Percentiles rank a stretch among this genome's conserved stretches.
Evolutionary conservation across 1,140 invertebrate species (phyloP).

Genomic region (Uloborus diversus): DNA sequence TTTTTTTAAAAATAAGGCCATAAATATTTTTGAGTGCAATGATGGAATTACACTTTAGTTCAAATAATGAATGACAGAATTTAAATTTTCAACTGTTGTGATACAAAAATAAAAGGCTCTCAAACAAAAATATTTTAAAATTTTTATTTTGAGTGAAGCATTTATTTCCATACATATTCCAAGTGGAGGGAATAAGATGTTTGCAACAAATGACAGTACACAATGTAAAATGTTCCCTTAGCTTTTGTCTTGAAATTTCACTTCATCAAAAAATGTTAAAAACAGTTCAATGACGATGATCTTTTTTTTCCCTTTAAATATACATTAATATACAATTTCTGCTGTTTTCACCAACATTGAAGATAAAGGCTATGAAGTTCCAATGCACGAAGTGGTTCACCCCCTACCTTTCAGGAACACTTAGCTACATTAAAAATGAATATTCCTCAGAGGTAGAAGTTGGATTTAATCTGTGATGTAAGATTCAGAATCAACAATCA

Average conservation of each 20-base stretch:
- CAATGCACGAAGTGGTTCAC: too few species aligned
- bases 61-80: too few species aligned
- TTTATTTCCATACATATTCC: constrained; percentile 23
- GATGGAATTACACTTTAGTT: too few species aligned
- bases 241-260: constrained; percentile 3
- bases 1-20: too few species aligned
- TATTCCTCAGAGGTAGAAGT: too few species aligned
- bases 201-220: constrained; percentile 15
- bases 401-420: too few species aligned
- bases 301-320: constrained; percentile 15
- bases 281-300: constrained; percentile 45
- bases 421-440: too few species aligned
- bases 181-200: constrained; percentile 35
- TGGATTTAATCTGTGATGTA: too few species aligned
- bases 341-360: neutral
- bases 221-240: constrained; percentile 45
- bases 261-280: constrained; percentile 31
- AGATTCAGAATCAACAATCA: too few species aligned
- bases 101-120: neutral
- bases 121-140: constrained; percentile 6
- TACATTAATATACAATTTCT: constrained; percentile 34
- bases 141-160: constrained; percentile 24
- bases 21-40: too few species aligned
- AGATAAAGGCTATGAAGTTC: too few species aligned
- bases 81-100: too few species aligned